These are phyloP conservation scores for Vimba vimba DNA, from an alignment of 2,113 vertebrate genomes.

Conservation along the genomic window DNA sequence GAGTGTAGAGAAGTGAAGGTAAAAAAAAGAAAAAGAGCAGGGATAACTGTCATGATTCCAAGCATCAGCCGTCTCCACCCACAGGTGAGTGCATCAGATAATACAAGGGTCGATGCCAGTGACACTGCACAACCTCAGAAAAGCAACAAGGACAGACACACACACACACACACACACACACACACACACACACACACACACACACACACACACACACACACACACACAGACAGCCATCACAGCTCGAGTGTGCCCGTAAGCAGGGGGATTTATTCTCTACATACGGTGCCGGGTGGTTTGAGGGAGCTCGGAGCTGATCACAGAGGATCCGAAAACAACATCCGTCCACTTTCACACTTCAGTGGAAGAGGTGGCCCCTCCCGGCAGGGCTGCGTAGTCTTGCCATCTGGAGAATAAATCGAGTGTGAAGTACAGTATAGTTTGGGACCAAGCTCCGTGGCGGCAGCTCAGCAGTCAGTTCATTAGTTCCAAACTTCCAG, in stretches of 20 bases:
- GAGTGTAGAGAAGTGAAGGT: constrained; percentile 1
- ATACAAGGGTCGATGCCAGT: constrained; percentile 49
- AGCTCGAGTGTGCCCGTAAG: constrained; percentile 36
- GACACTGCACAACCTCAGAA: constrained; percentile 21
- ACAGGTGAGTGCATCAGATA: constrained; percentile 63
- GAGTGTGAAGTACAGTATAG: constrained; percentile 99
- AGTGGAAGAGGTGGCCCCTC: constrained; percentile 92
- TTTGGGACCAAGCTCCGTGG: constrained; percentile 97
- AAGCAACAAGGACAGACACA: constrained; percentile 50
- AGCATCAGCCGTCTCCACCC: constrained; percentile 56
- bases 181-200: constrained; percentile 33
- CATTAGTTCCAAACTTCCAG: constrained; percentile 98
- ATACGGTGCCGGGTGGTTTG: constrained; percentile 42
- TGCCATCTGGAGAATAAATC: constrained; percentile 99
- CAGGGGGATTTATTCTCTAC: constrained; percentile 46
- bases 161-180: constrained; percentile 31
- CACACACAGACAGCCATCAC: constrained; percentile 31
- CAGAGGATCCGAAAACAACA: constrained; percentile 84
- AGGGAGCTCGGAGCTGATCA: constrained; percentile 55
- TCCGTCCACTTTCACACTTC: constrained; percentile 91
- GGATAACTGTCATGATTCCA: constrained; percentile 34
- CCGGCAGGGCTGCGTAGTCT: constrained; percentile 85
- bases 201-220: constrained; percentile 30
- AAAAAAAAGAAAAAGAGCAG: constrained; percentile 31
- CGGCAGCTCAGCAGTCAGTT: constrained; percentile 97